Conservation (phyloP, 2,113 vertebrate species). For the Candoia aspera region DNA sequence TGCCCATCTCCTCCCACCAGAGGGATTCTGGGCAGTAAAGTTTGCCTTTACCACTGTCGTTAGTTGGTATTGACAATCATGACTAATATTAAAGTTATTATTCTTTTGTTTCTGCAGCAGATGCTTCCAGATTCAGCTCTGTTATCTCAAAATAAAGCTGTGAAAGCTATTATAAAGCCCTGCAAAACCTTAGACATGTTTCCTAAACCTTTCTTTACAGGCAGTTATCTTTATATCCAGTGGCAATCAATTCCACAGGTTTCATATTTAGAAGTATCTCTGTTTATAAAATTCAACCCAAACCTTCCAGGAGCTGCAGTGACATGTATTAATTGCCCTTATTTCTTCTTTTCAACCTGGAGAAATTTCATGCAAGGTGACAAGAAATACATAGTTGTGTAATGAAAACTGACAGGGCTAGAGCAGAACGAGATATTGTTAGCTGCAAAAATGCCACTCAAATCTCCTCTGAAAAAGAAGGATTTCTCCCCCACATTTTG, state of each 20-base stretch:
- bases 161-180: too few species aligned
- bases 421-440: slow-evolving; percentile 8
- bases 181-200: too few species aligned
- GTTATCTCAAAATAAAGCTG: background rate
- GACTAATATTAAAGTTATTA: background rate
- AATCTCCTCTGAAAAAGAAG: background rate
- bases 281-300: background rate
- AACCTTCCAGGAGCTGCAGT: background rate
- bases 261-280: background rate
- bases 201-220: too few species aligned
- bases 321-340: background rate
- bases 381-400: background rate
- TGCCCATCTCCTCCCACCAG: too few species aligned
- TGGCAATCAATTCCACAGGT: background rate
- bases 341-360: background rate
- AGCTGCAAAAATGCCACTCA: background rate
- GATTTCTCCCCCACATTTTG: background rate
- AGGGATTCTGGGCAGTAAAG: too few species aligned
- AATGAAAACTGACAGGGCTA: background rate
- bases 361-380: background rate
- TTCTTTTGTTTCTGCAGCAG: too few species aligned
- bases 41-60: background rate
- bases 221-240: background rate
- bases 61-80: background rate
- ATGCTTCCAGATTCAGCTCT: background rate